Conservation (phyloP, 2,797 vertebrate species). For the Fratercula arctica region DNA sequence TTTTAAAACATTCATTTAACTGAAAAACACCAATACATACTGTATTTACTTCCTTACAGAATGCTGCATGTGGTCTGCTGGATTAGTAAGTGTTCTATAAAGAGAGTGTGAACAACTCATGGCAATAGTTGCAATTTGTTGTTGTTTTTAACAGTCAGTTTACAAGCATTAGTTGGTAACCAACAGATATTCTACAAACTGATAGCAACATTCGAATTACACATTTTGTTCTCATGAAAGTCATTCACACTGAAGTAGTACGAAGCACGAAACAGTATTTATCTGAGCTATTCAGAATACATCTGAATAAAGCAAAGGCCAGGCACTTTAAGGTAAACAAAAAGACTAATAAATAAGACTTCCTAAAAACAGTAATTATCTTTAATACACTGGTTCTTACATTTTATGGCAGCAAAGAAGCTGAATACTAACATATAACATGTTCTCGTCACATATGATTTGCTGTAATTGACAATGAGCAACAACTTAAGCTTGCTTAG, state of each 20-base stretch:
- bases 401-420: background rate
- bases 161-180: background rate
- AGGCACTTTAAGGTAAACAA: background rate
- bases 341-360: background rate
- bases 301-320: background rate
- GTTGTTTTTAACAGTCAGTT: background rate
- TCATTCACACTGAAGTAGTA: background rate
- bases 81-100: background rate
- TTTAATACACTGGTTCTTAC: background rate
- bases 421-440: background rate
- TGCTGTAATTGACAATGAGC: background rate
- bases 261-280: background rate
- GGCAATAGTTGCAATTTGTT: background rate
- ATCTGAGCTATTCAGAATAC: background rate
- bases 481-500: background rate
- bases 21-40: background rate
- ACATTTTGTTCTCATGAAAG: background rate
- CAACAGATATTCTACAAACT: background rate
- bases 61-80: background rate
- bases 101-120: background rate
- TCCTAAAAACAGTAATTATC: constrained; percentile 6
- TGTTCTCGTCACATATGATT: background rate
- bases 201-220: background rate
- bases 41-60: background rate
- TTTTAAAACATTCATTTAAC: background rate